Evolutionary conservation across 1,140 invertebrate species (phyloP), one percentile per base, ranked within the genome.

Genomic region (Neodiprion fabricii): DNA sequence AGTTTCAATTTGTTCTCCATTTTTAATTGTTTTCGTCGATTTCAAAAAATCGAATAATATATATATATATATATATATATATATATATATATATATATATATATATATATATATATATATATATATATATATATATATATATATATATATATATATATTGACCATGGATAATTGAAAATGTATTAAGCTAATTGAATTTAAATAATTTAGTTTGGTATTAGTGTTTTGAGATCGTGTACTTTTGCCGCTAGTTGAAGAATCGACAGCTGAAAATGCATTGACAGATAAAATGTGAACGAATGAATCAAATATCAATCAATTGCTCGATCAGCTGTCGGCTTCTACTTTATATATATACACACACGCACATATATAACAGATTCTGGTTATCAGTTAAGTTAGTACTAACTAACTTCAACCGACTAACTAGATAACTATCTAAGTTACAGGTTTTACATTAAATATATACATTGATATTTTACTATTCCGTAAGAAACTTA

Each of bases 201-300:
- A 82, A 80, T 82, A 82, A 82, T 83, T 83, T 80, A 79, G 77
- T 84, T 83, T 83, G 80, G 77, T 83, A 81, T 81, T 79, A 79
- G 80, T 81, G 79, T 76, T 61, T 80, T 85, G 82, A 84, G 83
- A 85, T 85, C 83, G 80, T 80, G 77, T 67, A 50, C 79, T 78
- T 66, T 69, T 47, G 68, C 68, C 68, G 68, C 47, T 69, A 69
- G 68, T 69, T 69, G 4, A 47, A 69, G 14, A 23, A 47, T 69
- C 68, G 68, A 69, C 68, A 47, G 68, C 68, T 47, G 68, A 47
- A 47, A 61, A 61, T 17, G 53, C 53, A 61, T 61, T 61, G 53
- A 9, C n/a, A 14, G 53, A 61, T 17, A 61, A 61, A 61, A 61
- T 61, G 53, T 17, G n/a, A 40, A 61, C n/a, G 11, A 61, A 61